Evolutionary conservation across 1,140 invertebrate genomes (phyloP).

Genomic region (Cephus cinctus): DNA sequence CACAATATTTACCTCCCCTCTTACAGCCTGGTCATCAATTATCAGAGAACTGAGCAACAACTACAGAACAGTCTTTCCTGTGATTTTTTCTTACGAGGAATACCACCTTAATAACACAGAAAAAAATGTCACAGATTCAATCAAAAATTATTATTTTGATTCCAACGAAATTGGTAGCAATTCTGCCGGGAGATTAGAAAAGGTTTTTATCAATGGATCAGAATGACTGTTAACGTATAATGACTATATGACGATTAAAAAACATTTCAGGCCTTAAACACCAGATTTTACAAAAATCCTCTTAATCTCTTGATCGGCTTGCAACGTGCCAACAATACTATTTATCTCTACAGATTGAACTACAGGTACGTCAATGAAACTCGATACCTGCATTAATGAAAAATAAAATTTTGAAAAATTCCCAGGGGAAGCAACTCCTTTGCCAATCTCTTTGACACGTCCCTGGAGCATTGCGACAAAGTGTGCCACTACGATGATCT

Average conservation of each 20-base stretch:
- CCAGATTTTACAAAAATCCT: background rate
- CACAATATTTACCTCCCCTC: background rate
- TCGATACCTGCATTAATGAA: background rate
- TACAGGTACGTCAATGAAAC: background rate
- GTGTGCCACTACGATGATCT: slow-evolving; percentile 1
- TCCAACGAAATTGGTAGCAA: background rate
- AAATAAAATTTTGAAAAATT: too few relatives aligned
- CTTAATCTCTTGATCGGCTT: background rate
- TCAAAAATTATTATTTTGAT: background rate
- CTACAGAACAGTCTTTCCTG: background rate
- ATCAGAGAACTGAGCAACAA: background rate
- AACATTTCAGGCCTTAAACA: background rate
- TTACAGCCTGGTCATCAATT: background rate
- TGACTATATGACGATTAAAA: background rate
- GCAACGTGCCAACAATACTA: slow-evolving; percentile 1
- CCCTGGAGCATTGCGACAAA: too few relatives aligned
- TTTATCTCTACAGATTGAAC: background rate
- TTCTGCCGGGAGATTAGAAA: background rate
- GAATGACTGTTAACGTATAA: background rate
- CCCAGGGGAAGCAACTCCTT: too few relatives aligned
- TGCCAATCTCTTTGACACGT: too few relatives aligned
- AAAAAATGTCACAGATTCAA: background rate
- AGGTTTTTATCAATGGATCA: background rate
- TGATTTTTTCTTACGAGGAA: background rate
- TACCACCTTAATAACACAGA: background rate